Conservation (phyloP, 2,113 vertebrate genomes). For the Myrmecobius fasciatus region DNA sequence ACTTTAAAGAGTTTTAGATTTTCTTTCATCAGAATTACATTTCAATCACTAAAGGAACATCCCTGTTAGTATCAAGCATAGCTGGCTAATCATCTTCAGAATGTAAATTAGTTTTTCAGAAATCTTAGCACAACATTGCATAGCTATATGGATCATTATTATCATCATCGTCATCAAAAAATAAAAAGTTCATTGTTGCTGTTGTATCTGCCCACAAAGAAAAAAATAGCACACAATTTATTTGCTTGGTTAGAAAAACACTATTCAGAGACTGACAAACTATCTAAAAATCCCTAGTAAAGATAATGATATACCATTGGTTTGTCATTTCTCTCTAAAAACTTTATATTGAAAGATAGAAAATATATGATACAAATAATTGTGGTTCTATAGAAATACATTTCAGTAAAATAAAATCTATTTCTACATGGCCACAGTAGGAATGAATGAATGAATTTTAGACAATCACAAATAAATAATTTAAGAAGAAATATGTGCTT, state of each 20-base stretch:
- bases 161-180: slow-evolving; percentile 50
- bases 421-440: slow-evolving; percentile 65
- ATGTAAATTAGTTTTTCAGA: background rate
- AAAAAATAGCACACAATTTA: slow-evolving; percentile 63
- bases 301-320: slow-evolving; percentile 72
- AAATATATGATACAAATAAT: slow-evolving; percentile 71
- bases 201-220: slow-evolving; percentile 12
- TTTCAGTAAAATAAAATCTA: slow-evolving; percentile 66
- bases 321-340: slow-evolving; percentile 75
- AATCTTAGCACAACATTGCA: background rate
- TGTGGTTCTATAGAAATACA: slow-evolving; percentile 71
- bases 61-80: background rate
- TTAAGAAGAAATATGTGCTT: slow-evolving; percentile 51
- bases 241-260: slow-evolving; percentile 67
- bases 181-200: slow-evolving; percentile 67
- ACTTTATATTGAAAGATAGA: slow-evolving; percentile 69
- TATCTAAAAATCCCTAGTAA: slow-evolving; percentile 66
- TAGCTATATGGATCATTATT: background rate
- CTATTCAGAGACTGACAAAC: slow-evolving; percentile 77
- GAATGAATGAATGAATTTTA: slow-evolving; percentile 58
- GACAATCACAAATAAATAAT: slow-evolving; percentile 68
- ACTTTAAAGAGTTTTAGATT: background rate
- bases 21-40: background rate
- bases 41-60: background rate
- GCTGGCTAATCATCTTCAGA: background rate